Evolutionary conservation across 1,140 invertebrate species (phyloP), one percentile per base, ranked within the genome.

Genomic region (Cyclargus thomasi): DNA sequence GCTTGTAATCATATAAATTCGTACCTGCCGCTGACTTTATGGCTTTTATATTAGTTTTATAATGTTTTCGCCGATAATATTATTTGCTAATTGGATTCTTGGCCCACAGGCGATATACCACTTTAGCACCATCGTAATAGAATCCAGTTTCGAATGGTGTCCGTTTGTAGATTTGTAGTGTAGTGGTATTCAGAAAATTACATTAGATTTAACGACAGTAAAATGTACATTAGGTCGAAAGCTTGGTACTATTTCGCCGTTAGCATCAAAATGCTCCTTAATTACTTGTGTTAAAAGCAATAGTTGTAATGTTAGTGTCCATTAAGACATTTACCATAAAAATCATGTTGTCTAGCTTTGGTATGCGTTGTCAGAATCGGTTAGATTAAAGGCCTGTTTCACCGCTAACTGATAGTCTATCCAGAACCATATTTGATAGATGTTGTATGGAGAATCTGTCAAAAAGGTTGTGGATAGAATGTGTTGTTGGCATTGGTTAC

Each of bases 1-100:
- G 18, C 55, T 20, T 18, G 55, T 59, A 59, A 59, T 79, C 68
- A 65, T 59, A 64, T 68, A 67, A 72, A 70, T 75, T 75, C 73
- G 75, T 79, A 79, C 79, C 79, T 68, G 68, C 63, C 68, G 68
- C 63, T 70, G 69, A 20, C 17, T 59, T 59, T 59, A 59, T 21
- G 55, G 55, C 55, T 20, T 59, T 59, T 59, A 20, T 59, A 59
- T 59, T 59, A 20, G 55, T 59, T 59, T 11, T 59, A 59, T 20
- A 59, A 59, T 20, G 53, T 59, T 59, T 20, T 20, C 18, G 55
- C 4, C 3, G 55, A 11, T 59, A 3, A 59, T 59, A 47, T 14
- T 47, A 16, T 47, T 47, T 1, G 39, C 39, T 47, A 47, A 47
- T 47, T 47, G 39, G 39, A 47, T 14, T 47, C 39, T 3, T 2